Evolutionary conservation across 2,113 vertebrate species (phyloP).

Genomic region (Myrmophylax atrothorax): DNA sequence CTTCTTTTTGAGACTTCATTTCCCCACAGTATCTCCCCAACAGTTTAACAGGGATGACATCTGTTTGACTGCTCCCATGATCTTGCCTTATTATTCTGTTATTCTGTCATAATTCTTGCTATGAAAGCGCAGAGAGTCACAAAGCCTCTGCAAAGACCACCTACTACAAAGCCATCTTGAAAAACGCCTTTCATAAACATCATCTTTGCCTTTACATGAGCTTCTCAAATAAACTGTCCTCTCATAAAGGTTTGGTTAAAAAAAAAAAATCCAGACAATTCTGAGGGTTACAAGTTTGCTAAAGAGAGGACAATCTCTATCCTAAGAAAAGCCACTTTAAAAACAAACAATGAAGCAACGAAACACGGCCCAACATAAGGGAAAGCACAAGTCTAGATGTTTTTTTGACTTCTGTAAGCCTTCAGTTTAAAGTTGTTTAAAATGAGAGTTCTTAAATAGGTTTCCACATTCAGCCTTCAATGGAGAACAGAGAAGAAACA

Average conservation of each 20-base stretch:
- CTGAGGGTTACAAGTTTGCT: background rate
- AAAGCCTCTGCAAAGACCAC: conserved; percentile 7
- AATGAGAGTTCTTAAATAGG: background rate
- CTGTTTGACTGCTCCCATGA: background rate
- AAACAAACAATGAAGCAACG: background rate
- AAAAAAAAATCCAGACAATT: background rate
- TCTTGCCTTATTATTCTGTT: background rate
- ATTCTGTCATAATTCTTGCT: conserved; percentile 13
- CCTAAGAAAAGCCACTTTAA: background rate
- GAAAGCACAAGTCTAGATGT: background rate
- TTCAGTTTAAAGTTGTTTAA: background rate
- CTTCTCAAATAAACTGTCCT: conserved; percentile 24
- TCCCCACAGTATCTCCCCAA: background rate
- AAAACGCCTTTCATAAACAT: conserved; percentile 35
- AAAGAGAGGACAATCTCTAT: background rate
- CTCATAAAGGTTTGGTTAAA: background rate
- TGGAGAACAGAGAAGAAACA: background rate
- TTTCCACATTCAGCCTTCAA: background rate
- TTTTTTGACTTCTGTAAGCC: background rate
- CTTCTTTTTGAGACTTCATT: background rate
- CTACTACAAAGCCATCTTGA: conserved; percentile 14
- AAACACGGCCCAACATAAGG: background rate
- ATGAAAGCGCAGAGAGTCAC: background rate
- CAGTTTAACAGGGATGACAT: background rate
- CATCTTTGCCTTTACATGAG: background rate